phyloP scores from a whole-genome alignment of 2,113 vertebrate species.

The Salvelinus namaycush region DNA sequence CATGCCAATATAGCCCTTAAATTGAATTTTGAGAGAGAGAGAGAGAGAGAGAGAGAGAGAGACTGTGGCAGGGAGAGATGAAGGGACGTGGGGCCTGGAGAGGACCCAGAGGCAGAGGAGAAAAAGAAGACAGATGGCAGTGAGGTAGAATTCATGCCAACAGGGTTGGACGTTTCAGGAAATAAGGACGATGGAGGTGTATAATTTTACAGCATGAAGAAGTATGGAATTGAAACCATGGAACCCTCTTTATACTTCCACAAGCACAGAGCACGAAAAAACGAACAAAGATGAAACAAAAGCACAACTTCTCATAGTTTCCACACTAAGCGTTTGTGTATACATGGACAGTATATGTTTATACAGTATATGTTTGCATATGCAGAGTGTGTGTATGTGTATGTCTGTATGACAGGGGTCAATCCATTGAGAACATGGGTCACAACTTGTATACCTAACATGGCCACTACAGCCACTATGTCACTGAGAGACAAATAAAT shows the following conservation, averaged over 20 bases:
- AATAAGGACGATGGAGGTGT: conserved; percentile 20
- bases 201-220: conserved; percentile 26
- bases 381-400: neutral
- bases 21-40: neutral
- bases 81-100: neutral
- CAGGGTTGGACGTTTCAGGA: neutral
- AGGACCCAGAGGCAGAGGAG: conserved; percentile 28
- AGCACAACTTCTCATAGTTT: neutral
- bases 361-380: neutral
- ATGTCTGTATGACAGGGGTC: too few species aligned
- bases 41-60: conserved; percentile 36
- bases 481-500: conserved; percentile 49
- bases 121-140: conserved; percentile 8
- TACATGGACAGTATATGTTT: neutral
- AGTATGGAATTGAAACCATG: neutral
- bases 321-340: neutral
- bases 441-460: too few species aligned
- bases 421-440: too few species aligned
- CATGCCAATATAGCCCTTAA: too few species aligned
- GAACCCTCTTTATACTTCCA: conserved; percentile 18
- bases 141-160: conserved; percentile 61
- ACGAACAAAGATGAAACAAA: conserved; percentile 19
- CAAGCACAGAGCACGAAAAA: conserved; percentile 31
- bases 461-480: neutral
- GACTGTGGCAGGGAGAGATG: conserved; percentile 15